A percentile compares a stretch with the other conserved stretches of the same genome.
phyloP scores from a whole-genome alignment of 2,888 invertebrate genomes.

The Euspilapteryx auroguttella region DNA sequence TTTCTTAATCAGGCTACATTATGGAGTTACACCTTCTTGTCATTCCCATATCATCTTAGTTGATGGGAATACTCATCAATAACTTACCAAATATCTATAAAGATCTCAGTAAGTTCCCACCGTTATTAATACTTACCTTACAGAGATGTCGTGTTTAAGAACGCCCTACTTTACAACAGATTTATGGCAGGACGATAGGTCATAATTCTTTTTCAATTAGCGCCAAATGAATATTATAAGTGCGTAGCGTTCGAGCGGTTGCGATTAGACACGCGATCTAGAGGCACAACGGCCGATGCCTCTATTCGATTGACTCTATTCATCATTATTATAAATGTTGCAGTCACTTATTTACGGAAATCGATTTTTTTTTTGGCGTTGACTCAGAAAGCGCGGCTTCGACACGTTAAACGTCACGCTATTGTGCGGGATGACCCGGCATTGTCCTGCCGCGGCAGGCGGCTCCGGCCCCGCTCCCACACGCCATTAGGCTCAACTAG shows the following conservation, averaged over 20 bases:
- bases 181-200: conserved; percentile 36
- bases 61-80: too few species aligned
- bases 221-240: conserved; percentile 35
- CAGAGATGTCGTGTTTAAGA: conserved; percentile 11
- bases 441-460: conserved; percentile 32
- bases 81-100: too few species aligned
- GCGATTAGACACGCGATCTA: conserved; percentile 52
- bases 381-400: conserved; percentile 45
- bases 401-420: conserved; percentile 52
- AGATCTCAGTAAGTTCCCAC: too few species aligned
- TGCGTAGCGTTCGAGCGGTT: conserved; percentile 30
- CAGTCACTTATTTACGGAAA: conserved; percentile 62
- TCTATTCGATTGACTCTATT: conserved; percentile 42
- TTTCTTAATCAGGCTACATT: too few species aligned
- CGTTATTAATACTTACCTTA: too few species aligned
- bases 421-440: conserved; percentile 48
- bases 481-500: conserved; percentile 23
- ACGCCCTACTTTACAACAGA: conserved; percentile 44
- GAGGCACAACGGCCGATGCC: conserved; percentile 39
- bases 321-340: conserved; percentile 61
- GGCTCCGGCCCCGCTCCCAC: conserved; percentile 21
- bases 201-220: conserved; percentile 52
- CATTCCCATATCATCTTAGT: too few species aligned
- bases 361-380: conserved; percentile 60
- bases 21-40: too few species aligned